Evolutionary conservation across 2,888 invertebrate species (phyloP).

Genomic region (Calameuta pallipes): DNA sequence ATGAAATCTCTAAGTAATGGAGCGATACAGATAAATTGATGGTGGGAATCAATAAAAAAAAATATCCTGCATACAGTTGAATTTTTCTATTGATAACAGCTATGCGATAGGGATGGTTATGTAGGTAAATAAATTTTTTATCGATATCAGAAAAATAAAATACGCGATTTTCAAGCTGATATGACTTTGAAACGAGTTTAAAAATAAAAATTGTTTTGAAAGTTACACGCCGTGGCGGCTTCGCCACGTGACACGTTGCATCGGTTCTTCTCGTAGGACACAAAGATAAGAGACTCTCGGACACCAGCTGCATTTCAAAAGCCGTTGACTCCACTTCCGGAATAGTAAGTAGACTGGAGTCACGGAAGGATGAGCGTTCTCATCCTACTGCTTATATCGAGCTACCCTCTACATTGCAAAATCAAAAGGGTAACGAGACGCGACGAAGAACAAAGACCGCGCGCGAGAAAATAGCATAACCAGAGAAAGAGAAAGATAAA

Average conservation of each 20-base stretch:
- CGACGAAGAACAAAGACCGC: neutral
- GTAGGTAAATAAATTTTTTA: too few species aligned
- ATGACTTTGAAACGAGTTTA: neutral
- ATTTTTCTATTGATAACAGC: too few species aligned
- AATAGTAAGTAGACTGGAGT: conserved; percentile 19
- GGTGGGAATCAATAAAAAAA: too few species aligned
- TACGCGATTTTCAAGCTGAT: neutral
- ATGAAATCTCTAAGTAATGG: too few species aligned
- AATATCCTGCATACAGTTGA: too few species aligned
- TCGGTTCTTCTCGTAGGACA: neutral
- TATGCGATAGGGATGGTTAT: too few species aligned
- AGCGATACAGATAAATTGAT: too few species aligned
- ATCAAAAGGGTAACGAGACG: neutral
- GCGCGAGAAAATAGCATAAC: neutral
- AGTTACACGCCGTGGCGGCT: neutral
- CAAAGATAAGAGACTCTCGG: conserved; percentile 1
- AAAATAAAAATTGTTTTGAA: neutral
- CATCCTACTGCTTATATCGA: neutral
- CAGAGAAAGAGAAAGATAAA: neutral
- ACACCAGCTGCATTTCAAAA: conserved; percentile 24
- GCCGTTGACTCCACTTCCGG: conserved; percentile 13
- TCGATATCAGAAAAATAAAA: too few species aligned
- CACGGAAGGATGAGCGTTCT: conserved; percentile 6
- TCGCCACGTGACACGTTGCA: neutral
- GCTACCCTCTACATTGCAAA: neutral